Percentiles rank a stretch among this genome's conserved stretches.
Conservation (phyloP, 2,888 invertebrate species). For the Melieria omissa region DNA sequence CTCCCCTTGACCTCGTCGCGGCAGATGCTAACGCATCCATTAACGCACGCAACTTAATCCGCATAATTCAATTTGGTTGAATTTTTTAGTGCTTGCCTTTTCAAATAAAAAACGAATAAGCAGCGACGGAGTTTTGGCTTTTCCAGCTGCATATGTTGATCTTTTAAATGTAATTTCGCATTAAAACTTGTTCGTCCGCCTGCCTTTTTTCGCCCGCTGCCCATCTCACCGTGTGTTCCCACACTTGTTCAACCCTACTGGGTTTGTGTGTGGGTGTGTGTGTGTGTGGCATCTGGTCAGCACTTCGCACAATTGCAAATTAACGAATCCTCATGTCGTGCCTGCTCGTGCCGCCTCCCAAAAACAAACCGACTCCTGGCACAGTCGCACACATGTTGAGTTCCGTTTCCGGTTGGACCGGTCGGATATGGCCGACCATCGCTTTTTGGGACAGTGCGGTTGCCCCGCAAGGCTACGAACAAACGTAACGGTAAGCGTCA, state of each 20-base stretch:
- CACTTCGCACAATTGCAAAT: slow-evolving; percentile 32
- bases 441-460: slow-evolving; percentile 11
- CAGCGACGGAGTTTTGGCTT: too few species aligned
- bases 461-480: not conserved
- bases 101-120: too few species aligned
- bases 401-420: slow-evolving; percentile 28
- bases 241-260: too few species aligned
- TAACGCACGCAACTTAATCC: not conserved
- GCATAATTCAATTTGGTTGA: slow-evolving; percentile 4
- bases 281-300: slow-evolving; percentile 1
- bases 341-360: not conserved
- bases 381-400: slow-evolving; percentile 20
- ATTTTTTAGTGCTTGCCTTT: slow-evolving; percentile 6
- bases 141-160: slow-evolving; percentile 40
- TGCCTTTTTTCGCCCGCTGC: too few species aligned
- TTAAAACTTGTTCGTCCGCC: slow-evolving; percentile 44
- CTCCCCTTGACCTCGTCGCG: not conserved
- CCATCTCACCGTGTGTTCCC: too few species aligned
- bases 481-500: too few species aligned
- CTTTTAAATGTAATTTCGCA: slow-evolving; percentile 47
- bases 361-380: too few species aligned
- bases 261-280: not conserved
- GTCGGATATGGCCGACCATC: not conserved
- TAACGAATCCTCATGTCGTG: slow-evolving; percentile 24
- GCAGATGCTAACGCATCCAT: not conserved